Evolutionary conservation across 2,888 invertebrate genomes (phyloP).

Genomic region (Gerosis bhagava): DNA sequence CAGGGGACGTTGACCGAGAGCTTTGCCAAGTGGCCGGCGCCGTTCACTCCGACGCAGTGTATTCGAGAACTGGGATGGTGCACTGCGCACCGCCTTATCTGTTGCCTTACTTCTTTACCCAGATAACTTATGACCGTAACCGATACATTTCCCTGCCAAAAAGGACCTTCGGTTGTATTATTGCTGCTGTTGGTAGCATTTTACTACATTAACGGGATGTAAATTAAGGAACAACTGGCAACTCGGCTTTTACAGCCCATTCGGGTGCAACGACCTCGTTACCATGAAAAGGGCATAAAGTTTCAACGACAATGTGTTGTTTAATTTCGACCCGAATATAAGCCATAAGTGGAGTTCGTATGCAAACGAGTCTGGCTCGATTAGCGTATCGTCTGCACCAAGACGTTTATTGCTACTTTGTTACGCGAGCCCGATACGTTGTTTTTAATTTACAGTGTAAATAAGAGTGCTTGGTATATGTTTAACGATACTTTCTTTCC

Average conservation of each 20-base stretch:
- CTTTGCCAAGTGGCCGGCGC: constrained; percentile 78
- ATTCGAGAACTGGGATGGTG: constrained; percentile 68
- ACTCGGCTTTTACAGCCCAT: constrained; percentile 27
- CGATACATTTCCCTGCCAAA: constrained; percentile 62
- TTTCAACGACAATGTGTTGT: constrained; percentile 12
- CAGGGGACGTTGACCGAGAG: constrained; percentile 74
- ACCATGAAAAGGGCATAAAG: constrained; percentile 26
- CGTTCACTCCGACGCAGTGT: constrained; percentile 72
- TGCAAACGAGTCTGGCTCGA: constrained; percentile 53
- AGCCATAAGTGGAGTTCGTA: constrained; percentile 45
- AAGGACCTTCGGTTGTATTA: constrained; percentile 48
- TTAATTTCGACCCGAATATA: constrained; percentile 38
- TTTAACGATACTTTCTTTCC: constrained; percentile 9
- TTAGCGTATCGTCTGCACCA: constrained; percentile 46
- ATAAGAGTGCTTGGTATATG: constrained; percentile 19
- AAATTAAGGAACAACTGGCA: constrained; percentile 28
- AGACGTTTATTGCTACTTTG: constrained; percentile 55
- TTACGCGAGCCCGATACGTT: constrained; percentile 46
- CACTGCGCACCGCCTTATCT: constrained; percentile 72
- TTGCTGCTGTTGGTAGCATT: too few relatives aligned
- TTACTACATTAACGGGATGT: constrained; percentile 29
- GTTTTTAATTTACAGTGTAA: constrained; percentile 25
- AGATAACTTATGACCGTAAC: constrained; percentile 61
- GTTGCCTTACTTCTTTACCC: constrained; percentile 49
- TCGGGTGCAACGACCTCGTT: constrained; percentile 33